These are phyloP conservation scores for Nyctibius grandis DNA, from an alignment of 2,797 vertebrate genomes.

Conservation along the genomic window DNA sequence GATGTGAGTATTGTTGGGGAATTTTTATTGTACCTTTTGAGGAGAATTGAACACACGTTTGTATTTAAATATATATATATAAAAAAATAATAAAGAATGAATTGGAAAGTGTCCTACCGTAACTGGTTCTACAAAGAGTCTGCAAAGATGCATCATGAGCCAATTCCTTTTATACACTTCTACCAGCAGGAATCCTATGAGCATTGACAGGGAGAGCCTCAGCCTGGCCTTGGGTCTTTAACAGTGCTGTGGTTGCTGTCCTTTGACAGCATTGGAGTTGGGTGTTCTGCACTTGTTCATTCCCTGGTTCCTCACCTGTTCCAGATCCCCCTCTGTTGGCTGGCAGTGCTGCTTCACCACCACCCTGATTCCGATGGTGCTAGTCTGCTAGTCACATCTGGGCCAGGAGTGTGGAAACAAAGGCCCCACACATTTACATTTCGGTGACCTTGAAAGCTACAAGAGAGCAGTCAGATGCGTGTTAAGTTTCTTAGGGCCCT, in stretches of 20 bases:
- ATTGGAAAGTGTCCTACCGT: neutral
- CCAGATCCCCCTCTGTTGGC: neutral
- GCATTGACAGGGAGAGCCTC: rapidly evolving
- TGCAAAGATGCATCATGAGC: neutral
- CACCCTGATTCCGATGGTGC: neutral
- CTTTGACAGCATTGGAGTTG: neutral
- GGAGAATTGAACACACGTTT: neutral
- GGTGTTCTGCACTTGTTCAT: neutral
- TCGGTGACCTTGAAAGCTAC: neutral
- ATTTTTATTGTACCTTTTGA: neutral
- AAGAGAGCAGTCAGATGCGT: neutral
- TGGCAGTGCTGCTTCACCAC: neutral
- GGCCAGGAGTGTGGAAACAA: neutral
- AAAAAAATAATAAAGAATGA: neutral
- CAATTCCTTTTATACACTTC: neutral
- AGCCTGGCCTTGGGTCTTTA: neutral
- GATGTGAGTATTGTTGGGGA: neutral
- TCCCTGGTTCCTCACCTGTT: neutral
- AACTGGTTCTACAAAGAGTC: neutral
- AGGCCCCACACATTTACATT: neutral
- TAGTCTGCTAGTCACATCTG: neutral
- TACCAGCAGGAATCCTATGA: neutral
- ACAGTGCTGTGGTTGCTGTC: neutral
- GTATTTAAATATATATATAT: neutral
- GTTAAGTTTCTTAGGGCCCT: neutral